phyloP scores from a whole-genome alignment of 1,140 invertebrate species.

The Diorhabda sublineata region DNA sequence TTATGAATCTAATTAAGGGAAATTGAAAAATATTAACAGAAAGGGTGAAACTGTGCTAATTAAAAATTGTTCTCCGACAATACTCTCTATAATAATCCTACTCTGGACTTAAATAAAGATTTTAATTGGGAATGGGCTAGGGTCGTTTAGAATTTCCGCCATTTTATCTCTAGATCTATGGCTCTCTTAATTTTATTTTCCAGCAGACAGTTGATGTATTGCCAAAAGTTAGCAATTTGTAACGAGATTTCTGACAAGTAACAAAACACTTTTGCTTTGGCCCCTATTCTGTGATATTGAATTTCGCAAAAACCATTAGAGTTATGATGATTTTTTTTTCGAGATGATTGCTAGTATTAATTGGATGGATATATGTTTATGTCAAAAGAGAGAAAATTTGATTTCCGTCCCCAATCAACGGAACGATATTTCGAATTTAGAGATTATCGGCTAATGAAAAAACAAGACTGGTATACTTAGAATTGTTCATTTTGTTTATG shows the following conservation, averaged over 20 bases:
- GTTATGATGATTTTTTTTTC: neutral
- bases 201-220: neutral
- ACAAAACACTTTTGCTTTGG: neutral
- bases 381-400: too few species aligned
- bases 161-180: neutral
- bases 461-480: too few species aligned
- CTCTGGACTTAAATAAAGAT: neutral
- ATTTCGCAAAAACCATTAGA: neutral
- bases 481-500: too few species aligned
- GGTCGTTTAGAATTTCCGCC: neutral
- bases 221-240: neutral
- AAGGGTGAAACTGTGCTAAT: neutral
- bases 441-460: too few species aligned
- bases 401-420: too few species aligned
- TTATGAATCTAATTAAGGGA: neutral
- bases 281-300: neutral
- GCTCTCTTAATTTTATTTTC: conserved; percentile 1
- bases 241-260: neutral
- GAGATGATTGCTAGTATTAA: too few species aligned
- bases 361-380: too few species aligned
- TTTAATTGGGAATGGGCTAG: neutral
- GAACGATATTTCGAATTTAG: too few species aligned
- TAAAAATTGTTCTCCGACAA: neutral
- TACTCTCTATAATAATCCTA: neutral
- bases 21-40: neutral